phyloP scores from a whole-genome alignment of 2,113 vertebrate genomes.

The Aldabrachelys gigantea region DNA sequence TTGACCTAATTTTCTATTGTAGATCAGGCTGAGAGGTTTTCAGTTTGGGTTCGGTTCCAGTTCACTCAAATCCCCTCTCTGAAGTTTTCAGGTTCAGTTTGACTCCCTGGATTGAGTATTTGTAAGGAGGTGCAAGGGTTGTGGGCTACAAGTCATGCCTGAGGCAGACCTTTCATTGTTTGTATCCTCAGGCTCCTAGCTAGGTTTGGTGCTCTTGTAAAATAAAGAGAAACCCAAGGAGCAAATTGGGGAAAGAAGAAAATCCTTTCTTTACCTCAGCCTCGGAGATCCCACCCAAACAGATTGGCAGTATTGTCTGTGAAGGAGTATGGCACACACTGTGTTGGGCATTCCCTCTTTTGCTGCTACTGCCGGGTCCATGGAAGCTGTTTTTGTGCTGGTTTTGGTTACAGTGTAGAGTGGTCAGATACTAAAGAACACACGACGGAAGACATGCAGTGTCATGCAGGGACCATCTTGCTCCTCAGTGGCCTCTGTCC shows the following conservation, averaged over 20 bases:
- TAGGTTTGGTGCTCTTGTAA: background rate
- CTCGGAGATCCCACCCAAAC: accelerated
- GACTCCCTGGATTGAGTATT: slow-evolving; percentile 1
- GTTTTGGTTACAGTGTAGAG: background rate
- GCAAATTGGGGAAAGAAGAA: background rate
- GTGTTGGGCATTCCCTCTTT: background rate
- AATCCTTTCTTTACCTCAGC: background rate
- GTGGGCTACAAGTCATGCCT: background rate
- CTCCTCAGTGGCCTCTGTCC: background rate
- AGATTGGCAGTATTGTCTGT: background rate
- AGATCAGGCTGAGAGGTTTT: too few relatives aligned
- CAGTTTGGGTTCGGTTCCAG: too few relatives aligned
- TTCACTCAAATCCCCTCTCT: too few relatives aligned
- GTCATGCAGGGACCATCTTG: background rate
- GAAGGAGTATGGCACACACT: background rate
- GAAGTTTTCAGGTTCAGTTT: too few relatives aligned
- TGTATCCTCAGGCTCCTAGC: slow-evolving; percentile 46
- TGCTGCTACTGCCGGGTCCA: background rate
- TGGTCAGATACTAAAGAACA: background rate
- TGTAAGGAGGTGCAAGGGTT: background rate
- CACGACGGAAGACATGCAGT: background rate
- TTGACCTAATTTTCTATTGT: too few relatives aligned
- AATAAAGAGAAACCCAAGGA: slow-evolving; percentile 14
- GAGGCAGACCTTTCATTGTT: slow-evolving; percentile 62
- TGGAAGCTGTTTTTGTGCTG: background rate